Evolutionary conservation across 2,888 invertebrate genomes (phyloP), one percentile per base, ranked within the genome.

Genomic region (Tenthredo amoena): DNA sequence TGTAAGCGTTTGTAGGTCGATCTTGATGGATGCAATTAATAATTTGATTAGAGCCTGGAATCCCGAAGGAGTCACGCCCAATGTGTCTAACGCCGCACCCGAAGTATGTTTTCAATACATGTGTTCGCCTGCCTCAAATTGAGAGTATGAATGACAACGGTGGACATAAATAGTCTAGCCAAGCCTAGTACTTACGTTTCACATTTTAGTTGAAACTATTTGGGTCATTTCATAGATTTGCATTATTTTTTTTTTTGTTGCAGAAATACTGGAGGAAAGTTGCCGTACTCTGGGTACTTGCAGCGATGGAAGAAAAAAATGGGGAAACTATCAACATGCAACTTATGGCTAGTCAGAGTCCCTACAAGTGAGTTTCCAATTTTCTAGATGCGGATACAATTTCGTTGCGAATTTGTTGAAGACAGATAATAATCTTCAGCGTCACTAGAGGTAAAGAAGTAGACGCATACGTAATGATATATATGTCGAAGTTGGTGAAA

Each of bases 261-360:
- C 37, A 84, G 71, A n/a, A 84, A 47, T 15, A 62, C 65, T 37
- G n/a, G 2, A 26, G 82, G 7, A n/a, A 10, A 40, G 40, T 55
- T 58, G 2, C 43, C n/a, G 18, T 18, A 31, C 55, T 55, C 37
- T n/a, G 74, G 10, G 26, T 81, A 68, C 34, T 9, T 15, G 37
- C 26, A 85, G 87, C 65, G 50, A 92, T 92, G 92, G 91, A 90
- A 81, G 90, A 89, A 84, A 88, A 90, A 47, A 91, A 91, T 86
- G 91, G 89, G 85, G 91, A 92, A 87, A 88, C 89, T 26, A 87
- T 92, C 77, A 91, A 89, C 79, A 88, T 92, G 90, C 91, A 91
- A 85, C 88, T 90, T n/a, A 88, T 91, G 74, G 88, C 88, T 74
- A 87, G 88, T 5, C 88, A 88, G 87, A 86, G 90, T 86, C 86